Conservation (phyloP, 2,797 vertebrate species). For the Chelmon rostratus region DNA sequence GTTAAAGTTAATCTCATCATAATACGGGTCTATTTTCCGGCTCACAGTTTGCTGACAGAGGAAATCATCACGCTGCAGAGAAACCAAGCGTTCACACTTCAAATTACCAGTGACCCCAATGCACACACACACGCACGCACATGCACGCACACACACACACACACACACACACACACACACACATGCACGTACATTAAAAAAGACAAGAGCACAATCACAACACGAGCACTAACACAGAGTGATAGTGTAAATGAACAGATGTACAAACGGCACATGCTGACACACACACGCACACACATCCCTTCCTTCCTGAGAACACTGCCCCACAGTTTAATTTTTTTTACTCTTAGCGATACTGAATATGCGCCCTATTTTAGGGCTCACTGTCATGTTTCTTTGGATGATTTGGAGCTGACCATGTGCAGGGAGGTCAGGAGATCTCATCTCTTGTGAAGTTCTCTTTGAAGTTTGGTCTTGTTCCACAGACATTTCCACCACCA, state of each 20-base stretch:
- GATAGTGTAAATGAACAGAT: conserved; percentile 57
- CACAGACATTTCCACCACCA: background rate
- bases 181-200: conserved; percentile 1
- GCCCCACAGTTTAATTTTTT: background rate
- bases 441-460: background rate
- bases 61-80: conserved; percentile 76
- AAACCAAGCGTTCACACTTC: conserved; percentile 79
- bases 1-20: conserved; percentile 81
- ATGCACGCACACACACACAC: conserved; percentile 22
- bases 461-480: conserved; percentile 1
- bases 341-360: background rate
- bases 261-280: conserved; percentile 63
- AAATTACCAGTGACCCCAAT: conserved; percentile 77
- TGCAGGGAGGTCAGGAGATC: background rate
- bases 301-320: conserved; percentile 33
- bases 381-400: background rate
- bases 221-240: conserved; percentile 18
- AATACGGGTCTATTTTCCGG: conserved; percentile 78
- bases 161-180: conserved; percentile 5
- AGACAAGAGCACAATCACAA: conserved; percentile 38
- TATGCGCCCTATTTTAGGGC: background rate
- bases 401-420: background rate
- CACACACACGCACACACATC: conserved; percentile 45
- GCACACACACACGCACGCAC: conserved; percentile 13
- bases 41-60: conserved; percentile 82